Evolutionary conservation across 1,140 invertebrate genomes (phyloP), one percentile per base, ranked within the genome.

Genomic region (Cydia fagiglandana): DNA sequence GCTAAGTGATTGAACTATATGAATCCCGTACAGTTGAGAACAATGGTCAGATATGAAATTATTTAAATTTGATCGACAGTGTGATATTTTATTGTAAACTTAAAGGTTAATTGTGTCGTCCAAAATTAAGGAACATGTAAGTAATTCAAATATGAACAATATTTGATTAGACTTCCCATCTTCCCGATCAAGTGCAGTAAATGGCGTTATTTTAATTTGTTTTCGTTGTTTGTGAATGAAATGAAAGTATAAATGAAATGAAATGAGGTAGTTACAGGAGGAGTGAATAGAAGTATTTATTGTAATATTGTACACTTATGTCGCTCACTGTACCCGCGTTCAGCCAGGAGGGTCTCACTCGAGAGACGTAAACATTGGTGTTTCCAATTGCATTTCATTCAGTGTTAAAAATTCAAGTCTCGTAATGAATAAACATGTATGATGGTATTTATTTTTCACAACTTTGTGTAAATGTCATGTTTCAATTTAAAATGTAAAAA

Each of bases 1-100:
- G 70, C 75, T 73, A 73, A 74, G 82, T 86, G 83, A 87, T 87
- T 87, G 84, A 82, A 81, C 76, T 80, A 74, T 80, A 79, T 75
- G 78, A 76, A 77, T 79, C 79, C 76, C 53, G 86, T 87, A 87
- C 80, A 76, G 41, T 84, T 70, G 66, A 1, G 61, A 10, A 17
- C 61, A 74, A 9, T 81, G 77, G 64, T 76, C n/a, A 17, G 15
- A 2, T 53, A n/a, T 53, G 13, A 53, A 53, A 15, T 15, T 15
- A n/a, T n/a, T 53, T n/a, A n/a, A n/a, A 15, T 47, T 47, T 13
- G 45, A 47, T 10, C 5, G 5, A 34, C 34, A 34, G 47, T 13
- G 13, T 50, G 6, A 15, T 50, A 50, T 50, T 50, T 15, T 15
- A 50, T 50, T 15, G 2, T 15, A 9, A 13, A 12, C 2, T 47